Evolutionary conservation across 2,113 vertebrate species (phyloP).

Genomic region (Eublepharis macularius): DNA sequence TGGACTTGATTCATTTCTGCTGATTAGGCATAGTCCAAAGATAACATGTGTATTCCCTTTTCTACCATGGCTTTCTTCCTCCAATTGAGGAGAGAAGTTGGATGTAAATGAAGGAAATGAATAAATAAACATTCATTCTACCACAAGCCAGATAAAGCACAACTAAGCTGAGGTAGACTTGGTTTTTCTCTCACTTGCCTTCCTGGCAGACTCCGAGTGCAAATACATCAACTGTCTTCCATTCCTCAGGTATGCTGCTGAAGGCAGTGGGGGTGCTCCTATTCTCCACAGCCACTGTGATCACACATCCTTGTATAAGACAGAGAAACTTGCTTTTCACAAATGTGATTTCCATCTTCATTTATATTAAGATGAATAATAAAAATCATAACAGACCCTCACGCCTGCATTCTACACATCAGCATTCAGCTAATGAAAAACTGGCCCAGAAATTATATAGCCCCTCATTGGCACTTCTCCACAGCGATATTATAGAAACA

Average conservation of each 20-base stretch:
- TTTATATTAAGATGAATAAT: constrained; percentile 52
- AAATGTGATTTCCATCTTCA: constrained; percentile 51
- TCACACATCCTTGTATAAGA: neutral
- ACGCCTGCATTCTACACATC: constrained; percentile 47
- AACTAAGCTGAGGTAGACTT: no score
- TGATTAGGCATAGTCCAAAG: no score
- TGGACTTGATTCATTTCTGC: neutral
- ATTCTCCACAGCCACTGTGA: neutral
- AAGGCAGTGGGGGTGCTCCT: neutral
- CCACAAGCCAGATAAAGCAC: no score
- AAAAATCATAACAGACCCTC: constrained; percentile 55
- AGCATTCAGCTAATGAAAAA: constrained; percentile 45
- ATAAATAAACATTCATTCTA: no score
- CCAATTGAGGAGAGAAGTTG: no score
- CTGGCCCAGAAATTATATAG: constrained; percentile 46
- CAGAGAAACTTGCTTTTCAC: constrained; percentile 9
- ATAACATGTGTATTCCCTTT: no score
- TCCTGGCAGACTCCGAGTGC: no score
- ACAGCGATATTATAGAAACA: constrained; percentile 22
- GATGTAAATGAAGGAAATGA: no score
- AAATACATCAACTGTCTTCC: no score
- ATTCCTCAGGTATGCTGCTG: neutral
- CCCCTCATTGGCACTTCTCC: constrained; percentile 39
- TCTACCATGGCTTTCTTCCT: no score
- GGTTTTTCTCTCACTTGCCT: neutral